Conservation (phyloP, 1,140 invertebrate species). For the Brachionus rotundiformis region DNA sequence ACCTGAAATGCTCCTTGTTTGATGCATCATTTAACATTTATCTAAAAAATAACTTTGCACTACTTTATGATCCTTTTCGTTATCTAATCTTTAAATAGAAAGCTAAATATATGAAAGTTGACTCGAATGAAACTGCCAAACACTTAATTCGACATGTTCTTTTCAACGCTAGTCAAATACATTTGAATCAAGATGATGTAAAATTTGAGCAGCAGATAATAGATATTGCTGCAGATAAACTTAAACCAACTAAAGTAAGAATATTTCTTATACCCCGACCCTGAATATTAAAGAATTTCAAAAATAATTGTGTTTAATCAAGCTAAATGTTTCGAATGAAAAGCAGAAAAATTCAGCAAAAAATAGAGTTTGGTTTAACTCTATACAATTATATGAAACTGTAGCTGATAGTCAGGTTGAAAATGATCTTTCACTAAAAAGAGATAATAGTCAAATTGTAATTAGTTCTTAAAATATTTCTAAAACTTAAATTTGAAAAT, state of each 20-base stretch:
- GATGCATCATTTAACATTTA: not conserved
- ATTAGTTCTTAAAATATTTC: not conserved
- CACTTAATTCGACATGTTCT: not conserved
- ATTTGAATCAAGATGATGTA: not conserved
- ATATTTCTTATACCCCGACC: not conserved
- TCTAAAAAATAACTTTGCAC: not conserved
- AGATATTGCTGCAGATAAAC: not conserved
- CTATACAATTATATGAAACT: not conserved
- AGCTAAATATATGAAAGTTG: not conserved
- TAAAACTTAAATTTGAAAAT: not conserved
- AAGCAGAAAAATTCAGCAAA: not conserved
- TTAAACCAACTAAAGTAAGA: not conserved
- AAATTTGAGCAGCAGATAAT: not conserved
- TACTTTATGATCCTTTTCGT: not conserved
- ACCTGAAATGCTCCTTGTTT: not conserved
- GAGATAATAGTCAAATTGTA: constrained; percentile 33
- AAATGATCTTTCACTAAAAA: not conserved
- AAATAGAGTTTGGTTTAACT: not conserved
- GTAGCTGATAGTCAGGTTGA: not conserved
- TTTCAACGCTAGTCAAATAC: not conserved
- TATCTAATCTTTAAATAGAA: not conserved
- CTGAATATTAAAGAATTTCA: not conserved
- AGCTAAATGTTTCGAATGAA: not conserved
- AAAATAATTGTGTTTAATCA: not conserved
- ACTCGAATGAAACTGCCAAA: not conserved